Percentiles rank a stretch among this genome's conserved stretches.
Conservation (phyloP, 1,140 invertebrate species). For the Meloidogyne exigua region DNA sequence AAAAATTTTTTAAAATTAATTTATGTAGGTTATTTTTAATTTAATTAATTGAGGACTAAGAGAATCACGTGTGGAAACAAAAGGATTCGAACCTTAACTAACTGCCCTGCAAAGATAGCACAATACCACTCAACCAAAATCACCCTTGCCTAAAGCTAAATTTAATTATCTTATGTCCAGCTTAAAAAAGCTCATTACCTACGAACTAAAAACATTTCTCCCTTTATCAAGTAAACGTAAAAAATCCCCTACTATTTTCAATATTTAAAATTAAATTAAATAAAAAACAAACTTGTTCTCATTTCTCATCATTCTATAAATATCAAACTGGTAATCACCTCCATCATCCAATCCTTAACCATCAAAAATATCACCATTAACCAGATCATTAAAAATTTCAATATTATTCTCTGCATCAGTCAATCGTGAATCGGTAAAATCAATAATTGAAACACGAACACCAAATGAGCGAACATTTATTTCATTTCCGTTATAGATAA, state of each 20-base stretch:
- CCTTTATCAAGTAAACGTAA: no score
- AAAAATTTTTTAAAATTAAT: neutral
- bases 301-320: conserved; percentile 5
- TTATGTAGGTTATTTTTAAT: no score
- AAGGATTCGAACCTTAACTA: no score
- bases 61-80: no score
- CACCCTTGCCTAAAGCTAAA: no score
- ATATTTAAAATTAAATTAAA: neutral
- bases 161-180: no score
- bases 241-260: no score
- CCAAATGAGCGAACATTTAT: conserved; percentile 6
- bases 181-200: no score
- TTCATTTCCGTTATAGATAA: neutral
- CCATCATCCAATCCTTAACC: neutral
- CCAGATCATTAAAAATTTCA: neutral
- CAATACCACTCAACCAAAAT: no score
- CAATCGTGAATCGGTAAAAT: conserved; percentile 10
- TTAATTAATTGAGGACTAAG: no score
- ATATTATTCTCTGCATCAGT: neutral
- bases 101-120: no score
- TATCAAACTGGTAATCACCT: conserved; percentile 9
- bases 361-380: neutral
- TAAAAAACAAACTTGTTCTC: neutral
- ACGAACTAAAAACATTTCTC: no score
- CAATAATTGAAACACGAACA: conserved; percentile 8